phyloP scores from a whole-genome alignment of 2,113 vertebrate genomes.

The Astur gentilis region DNA sequence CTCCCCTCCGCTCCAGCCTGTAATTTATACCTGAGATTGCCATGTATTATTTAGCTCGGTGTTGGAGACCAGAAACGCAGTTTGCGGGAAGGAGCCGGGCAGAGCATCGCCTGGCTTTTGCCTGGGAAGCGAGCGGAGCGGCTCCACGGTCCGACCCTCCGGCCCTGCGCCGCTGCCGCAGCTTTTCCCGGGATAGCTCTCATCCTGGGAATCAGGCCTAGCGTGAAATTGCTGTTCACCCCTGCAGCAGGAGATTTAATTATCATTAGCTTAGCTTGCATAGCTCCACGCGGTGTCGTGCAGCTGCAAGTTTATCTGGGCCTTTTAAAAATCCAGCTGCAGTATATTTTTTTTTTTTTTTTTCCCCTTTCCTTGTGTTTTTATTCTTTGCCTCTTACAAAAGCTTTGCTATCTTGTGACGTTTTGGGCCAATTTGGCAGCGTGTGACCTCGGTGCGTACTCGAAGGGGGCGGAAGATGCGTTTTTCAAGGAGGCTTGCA shows the following conservation, averaged over 20 bases:
- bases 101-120: neutral
- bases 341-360: too few relatives aligned
- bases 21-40: neutral
- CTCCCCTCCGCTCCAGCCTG: neutral
- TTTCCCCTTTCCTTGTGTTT: neutral
- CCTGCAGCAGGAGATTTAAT: slow-evolving; percentile 43
- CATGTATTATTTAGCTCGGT: neutral
- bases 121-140: neutral
- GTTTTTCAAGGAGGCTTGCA: neutral
- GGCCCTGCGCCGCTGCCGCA: accelerated
- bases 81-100: neutral
- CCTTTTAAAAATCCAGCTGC: slow-evolving; percentile 17
- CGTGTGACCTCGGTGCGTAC: accelerated
- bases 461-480: neutral
- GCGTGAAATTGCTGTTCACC: slow-evolving; percentile 2
- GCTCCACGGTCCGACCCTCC: accelerated
- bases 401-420: neutral
- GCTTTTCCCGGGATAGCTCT: neutral
- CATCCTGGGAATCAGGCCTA: neutral
- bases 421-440: neutral
- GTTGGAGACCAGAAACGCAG: neutral
- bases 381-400: neutral
- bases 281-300: neutral
- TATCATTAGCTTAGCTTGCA: slow-evolving; percentile 48
- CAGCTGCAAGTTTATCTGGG: slow-evolving; percentile 28